Conservation (phyloP, 2,888 invertebrate genomes). For the Tipula lateralis region DNA sequence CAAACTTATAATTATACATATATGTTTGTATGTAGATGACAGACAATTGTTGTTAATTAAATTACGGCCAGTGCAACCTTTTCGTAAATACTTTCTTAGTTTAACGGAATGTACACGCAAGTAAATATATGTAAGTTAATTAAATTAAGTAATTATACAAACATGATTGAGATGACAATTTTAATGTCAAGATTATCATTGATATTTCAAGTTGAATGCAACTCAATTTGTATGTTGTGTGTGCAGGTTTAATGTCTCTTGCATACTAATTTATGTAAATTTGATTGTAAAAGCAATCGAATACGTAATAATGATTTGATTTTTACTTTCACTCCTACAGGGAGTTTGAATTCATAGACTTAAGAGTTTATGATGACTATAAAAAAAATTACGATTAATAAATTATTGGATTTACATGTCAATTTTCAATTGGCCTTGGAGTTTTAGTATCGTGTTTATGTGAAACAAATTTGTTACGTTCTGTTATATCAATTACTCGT, state of each 20-base stretch:
- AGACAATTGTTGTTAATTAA: neutral
- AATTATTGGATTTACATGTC: neutral
- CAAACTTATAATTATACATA: neutral
- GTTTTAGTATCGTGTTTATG: no score
- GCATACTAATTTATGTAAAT: neutral
- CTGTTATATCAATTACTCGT: no score
- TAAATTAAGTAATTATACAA: neutral
- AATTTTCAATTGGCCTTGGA: neutral
- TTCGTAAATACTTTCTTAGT: neutral
- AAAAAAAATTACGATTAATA: neutral
- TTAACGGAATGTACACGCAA: neutral
- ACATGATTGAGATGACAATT: neutral
- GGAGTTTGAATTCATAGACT: no score
- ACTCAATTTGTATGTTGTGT: neutral
- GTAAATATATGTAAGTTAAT: neutral
- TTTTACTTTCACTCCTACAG: neutral
- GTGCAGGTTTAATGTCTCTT: neutral
- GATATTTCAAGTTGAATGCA: neutral
- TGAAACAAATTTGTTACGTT: no score
- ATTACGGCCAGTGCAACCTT: neutral
- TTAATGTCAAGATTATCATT: neutral
- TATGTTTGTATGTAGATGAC: neutral
- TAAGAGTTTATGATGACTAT: neutral
- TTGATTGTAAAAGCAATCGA: neutral
- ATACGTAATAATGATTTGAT: neutral